phyloP scores from a whole-genome alignment of 92 coral and sea anemone species.

The Meandrina meandrites region DNA sequence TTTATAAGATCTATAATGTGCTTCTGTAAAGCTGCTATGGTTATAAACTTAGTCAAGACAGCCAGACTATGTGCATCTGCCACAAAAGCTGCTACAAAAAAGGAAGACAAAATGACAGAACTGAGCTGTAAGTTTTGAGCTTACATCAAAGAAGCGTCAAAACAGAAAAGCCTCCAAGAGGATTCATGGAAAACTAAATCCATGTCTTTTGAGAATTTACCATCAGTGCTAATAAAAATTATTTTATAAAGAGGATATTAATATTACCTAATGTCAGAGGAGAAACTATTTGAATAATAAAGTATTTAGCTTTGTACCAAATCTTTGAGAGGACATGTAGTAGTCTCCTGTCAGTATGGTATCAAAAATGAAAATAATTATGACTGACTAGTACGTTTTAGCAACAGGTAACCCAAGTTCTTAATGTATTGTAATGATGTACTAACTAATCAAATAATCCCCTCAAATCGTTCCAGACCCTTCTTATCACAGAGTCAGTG shows the following conservation, averaged over 20 bases:
- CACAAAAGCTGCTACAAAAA: background rate
- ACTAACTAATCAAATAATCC: too few species aligned
- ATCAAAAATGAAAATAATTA: too few species aligned
- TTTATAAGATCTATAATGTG: background rate
- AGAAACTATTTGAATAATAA: too few species aligned
- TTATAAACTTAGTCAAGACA: background rate
- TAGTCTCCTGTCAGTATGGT: background rate
- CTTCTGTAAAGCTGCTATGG: background rate
- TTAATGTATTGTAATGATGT: too few species aligned
- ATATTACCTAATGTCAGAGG: background rate
- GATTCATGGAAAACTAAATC: background rate
- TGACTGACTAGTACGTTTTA: too few species aligned
- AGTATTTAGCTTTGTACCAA: background rate
- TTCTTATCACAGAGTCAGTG: too few species aligned
- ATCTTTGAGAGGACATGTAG: background rate
- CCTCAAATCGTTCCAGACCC: too few species aligned
- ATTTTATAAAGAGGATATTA: background rate
- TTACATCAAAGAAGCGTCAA: background rate
- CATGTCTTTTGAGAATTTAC: too few species aligned
- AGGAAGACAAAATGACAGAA: background rate
- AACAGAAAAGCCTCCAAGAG: background rate
- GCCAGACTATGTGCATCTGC: background rate
- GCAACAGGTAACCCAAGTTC: too few species aligned
- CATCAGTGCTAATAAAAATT: background rate
- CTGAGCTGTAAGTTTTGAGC: background rate